Conservation (phyloP, 2,797 vertebrate species). For the Petrocephalus schoutedeni region DNA sequence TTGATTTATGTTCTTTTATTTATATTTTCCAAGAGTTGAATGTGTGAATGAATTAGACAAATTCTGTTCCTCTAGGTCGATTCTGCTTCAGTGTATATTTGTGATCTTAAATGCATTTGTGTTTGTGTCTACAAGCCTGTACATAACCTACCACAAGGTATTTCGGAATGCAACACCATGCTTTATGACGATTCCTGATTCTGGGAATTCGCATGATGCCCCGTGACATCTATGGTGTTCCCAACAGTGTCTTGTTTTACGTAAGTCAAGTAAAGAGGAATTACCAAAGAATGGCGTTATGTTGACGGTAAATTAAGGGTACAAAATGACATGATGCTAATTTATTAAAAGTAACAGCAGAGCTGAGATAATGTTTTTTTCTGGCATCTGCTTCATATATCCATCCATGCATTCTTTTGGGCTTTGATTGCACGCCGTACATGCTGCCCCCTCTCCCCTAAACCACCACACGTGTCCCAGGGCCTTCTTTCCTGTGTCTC, state of each 20-base stretch:
- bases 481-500: slow-evolving; percentile 70
- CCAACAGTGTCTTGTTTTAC: not conserved
- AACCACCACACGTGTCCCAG: slow-evolving; percentile 57
- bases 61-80: not conserved
- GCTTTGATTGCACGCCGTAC: not conserved
- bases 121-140: not conserved
- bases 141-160: not conserved
- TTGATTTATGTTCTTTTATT: slow-evolving; percentile 15
- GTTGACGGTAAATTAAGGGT: not conserved
- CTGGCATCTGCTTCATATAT: not conserved
- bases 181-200: not conserved
- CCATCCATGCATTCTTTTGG: not conserved
- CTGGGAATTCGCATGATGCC: not conserved
- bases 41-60: slow-evolving; percentile 10
- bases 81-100: not conserved
- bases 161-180: not conserved
- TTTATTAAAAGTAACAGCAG: not conserved
- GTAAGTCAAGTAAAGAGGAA: not conserved
- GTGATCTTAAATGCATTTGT: not conserved
- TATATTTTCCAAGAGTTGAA: slow-evolving; percentile 8
- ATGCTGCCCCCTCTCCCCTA: not conserved
- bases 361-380: not conserved
- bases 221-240: not conserved
- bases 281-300: not conserved
- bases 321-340: not conserved